Percentiles rank a stretch among this genome's conserved stretches.
Evolutionary conservation across 2,797 vertebrate species (phyloP).

Genomic region (Coregonus ussuriensis): DNA sequence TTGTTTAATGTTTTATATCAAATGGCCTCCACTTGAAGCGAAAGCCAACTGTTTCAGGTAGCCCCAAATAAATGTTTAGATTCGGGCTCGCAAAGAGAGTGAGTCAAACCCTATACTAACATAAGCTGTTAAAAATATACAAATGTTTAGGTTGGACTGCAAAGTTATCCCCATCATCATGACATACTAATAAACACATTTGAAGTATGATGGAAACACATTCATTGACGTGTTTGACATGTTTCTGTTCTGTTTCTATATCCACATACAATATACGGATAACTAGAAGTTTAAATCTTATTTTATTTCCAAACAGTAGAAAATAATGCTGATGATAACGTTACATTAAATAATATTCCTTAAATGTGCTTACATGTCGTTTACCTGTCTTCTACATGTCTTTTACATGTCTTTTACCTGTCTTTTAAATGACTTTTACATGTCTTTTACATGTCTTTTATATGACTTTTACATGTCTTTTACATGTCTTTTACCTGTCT

Average conservation of each 20-base stretch:
- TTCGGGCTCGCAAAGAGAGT: not conserved
- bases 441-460: too few species aligned
- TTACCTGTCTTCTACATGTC: too few species aligned
- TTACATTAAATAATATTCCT: too few species aligned
- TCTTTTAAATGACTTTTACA: too few species aligned
- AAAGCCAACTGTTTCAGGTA: not conserved
- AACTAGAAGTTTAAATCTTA: not conserved
- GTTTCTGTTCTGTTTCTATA: not conserved
- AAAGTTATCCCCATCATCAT: not conserved
- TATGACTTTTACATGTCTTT: too few species aligned
- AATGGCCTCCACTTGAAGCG: constrained; percentile 19
- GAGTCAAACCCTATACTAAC: not conserved
- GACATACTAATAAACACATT: not conserved
- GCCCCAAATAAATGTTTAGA: not conserved
- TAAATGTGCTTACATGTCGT: not conserved
- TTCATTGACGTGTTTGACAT: not conserved
- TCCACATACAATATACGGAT: not conserved
- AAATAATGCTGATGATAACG: not conserved
- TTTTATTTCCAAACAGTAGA: not conserved
- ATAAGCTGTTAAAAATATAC: not conserved
- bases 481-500: too few species aligned
- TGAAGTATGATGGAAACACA: constrained; percentile 5
- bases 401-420: too few species aligned
- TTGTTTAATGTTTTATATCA: constrained; percentile 44
- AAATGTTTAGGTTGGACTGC: not conserved